These are phyloP conservation scores for Nothocercus julius DNA, from an alignment of 2,113 vertebrate genomes.

Conservation along the genomic window DNA sequence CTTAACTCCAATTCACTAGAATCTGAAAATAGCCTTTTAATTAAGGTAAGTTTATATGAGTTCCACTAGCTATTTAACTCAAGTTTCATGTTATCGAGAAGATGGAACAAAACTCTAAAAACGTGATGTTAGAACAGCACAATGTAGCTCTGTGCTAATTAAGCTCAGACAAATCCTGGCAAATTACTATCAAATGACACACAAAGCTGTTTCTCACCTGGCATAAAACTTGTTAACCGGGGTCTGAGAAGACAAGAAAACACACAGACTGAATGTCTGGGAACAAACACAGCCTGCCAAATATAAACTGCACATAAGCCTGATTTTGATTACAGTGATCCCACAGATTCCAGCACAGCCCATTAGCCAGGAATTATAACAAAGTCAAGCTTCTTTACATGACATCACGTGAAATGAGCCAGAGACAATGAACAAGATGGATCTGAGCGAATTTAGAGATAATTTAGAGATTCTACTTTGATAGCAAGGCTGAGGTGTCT, in stretches of 20 bases:
- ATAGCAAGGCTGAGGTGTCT: background rate
- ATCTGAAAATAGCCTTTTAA: background rate
- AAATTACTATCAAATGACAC: background rate
- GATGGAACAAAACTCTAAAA: background rate
- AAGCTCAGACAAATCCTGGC: background rate
- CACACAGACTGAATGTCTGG: background rate
- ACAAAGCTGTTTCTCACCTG: background rate
- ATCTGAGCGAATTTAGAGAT: background rate
- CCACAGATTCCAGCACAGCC: background rate
- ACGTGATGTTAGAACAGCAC: background rate
- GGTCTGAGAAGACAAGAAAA: background rate
- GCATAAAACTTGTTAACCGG: background rate
- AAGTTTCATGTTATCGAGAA: background rate
- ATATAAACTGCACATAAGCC: background rate
- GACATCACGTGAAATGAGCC: background rate
- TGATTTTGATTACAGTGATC: background rate
- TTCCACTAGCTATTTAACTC: background rate
- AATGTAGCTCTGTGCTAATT: rapidly evolving
- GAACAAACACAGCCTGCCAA: background rate
- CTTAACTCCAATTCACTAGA: background rate
- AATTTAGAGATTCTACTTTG: background rate
- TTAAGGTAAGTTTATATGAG: background rate
- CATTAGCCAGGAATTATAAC: background rate
- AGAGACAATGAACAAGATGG: rapidly evolving
- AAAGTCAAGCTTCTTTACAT: background rate